Evolutionary conservation across 2,888 invertebrate genomes (phyloP).

Genomic region (Ochropacha duplaris): DNA sequence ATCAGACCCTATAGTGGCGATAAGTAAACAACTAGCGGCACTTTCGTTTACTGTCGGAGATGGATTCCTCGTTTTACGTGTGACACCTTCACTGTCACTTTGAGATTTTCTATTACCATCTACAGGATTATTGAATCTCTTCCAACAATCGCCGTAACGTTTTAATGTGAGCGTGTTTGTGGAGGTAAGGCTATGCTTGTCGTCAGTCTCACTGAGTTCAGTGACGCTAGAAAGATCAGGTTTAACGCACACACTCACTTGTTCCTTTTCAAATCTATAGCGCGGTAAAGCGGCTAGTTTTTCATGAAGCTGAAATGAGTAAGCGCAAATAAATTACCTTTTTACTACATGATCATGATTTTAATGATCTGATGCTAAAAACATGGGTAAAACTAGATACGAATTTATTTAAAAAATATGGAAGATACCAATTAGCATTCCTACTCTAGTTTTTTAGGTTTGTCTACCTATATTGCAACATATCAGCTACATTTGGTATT

Average conservation of each 20-base stretch:
- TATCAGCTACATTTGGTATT: no score
- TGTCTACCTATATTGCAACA: no score
- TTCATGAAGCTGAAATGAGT: slow-evolving; percentile 59
- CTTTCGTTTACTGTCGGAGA: slow-evolving; percentile 39
- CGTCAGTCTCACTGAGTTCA: slow-evolving; percentile 56
- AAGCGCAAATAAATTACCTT: background rate
- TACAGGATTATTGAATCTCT: slow-evolving; percentile 15
- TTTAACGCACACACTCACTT: slow-evolving; percentile 40
- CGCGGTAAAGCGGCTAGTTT: slow-evolving; percentile 54
- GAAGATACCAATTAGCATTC: no score
- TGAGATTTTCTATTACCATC: slow-evolving; percentile 25
- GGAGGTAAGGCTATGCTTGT: slow-evolving; percentile 28
- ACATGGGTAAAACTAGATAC: no score
- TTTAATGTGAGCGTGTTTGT: slow-evolving; percentile 33
- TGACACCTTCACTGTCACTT: slow-evolving; percentile 38
- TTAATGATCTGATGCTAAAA: no score
- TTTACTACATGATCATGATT: background rate
- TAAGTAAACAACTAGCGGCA: slow-evolving; percentile 44
- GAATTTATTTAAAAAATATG: no score
- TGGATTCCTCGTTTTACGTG: slow-evolving; percentile 16
- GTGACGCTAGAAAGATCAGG: slow-evolving; percentile 58
- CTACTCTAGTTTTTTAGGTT: no score
- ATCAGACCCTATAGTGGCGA: slow-evolving; percentile 52
- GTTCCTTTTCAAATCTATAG: slow-evolving; percentile 46
- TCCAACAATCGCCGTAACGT: slow-evolving; percentile 38